These are phyloP conservation scores for Tautogolabrus adspersus DNA, from an alignment of 2,113 vertebrate genomes.

Conservation along the genomic window DNA sequence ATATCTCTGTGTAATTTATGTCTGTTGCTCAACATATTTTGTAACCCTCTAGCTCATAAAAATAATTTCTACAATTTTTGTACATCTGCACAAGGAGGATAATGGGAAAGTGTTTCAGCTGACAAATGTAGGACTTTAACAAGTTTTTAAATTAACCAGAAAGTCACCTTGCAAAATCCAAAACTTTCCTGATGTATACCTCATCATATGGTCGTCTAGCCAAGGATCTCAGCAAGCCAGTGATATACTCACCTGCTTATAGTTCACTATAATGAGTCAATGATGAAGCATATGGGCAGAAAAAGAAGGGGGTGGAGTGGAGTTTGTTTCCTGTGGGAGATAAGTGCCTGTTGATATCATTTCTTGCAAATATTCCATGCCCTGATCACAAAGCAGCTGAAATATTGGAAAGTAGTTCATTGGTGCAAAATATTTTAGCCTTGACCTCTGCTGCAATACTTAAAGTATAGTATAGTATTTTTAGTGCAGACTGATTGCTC, in stretches of 20 bases:
- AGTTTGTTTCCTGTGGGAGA: slow-evolving; percentile 16
- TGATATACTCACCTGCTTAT: background rate
- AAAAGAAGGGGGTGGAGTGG: slow-evolving; percentile 19
- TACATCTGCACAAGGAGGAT: background rate
- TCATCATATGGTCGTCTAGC: background rate
- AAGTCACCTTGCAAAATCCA: background rate
- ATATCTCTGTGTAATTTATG: background rate
- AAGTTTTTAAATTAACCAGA: background rate
- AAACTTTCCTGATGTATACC: background rate
- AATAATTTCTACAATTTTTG: background rate
- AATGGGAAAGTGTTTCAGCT: background rate
- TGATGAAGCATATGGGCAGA: slow-evolving; percentile 21
- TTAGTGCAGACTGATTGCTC: too few relatives aligned
- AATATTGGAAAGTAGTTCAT: too few relatives aligned
- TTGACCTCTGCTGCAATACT: too few relatives aligned
- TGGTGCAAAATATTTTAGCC: background rate
- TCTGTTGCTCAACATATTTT: background rate
- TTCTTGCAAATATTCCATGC: background rate
- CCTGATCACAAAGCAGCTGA: background rate
- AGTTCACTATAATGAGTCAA: slow-evolving; percentile 33
- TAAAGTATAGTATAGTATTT: too few relatives aligned
- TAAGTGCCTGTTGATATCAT: slow-evolving; percentile 15
- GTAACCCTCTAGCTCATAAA: background rate
- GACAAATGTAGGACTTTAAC: background rate
- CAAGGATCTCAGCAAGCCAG: background rate